phyloP scores from a whole-genome alignment of 2,888 invertebrate genomes.

The Polietes domitor region DNA sequence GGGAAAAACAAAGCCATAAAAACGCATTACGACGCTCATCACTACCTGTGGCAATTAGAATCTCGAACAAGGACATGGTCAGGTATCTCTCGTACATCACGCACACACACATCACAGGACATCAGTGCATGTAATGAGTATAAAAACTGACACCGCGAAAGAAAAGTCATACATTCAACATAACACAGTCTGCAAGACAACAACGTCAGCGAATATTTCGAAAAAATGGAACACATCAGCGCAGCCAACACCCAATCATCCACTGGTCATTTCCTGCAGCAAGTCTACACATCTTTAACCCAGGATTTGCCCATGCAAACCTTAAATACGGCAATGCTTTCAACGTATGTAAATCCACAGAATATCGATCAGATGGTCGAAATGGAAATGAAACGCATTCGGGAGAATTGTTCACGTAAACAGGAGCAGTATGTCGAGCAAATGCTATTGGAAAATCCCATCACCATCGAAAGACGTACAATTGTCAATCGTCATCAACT shows the following conservation, averaged over 20 bases:
- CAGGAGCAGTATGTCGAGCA: constrained; percentile 74
- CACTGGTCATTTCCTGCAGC: not conserved
- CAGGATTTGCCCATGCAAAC: constrained; percentile 14
- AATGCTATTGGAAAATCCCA: constrained; percentile 74
- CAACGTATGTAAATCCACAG: not conserved
- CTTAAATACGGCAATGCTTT: not conserved
- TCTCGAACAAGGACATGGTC: not conserved
- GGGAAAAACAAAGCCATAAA: constrained; percentile 39
- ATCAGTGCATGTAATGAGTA: constrained; percentile 23
- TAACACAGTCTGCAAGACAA: not conserved
- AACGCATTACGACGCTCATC: not conserved
- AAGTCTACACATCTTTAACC: not conserved
- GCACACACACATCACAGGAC: not conserved
- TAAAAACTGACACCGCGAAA: not conserved
- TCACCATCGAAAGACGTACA: constrained; percentile 73
- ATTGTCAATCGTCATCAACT: constrained; percentile 39
- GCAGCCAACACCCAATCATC: not conserved
- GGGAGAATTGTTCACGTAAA: constrained; percentile 69
- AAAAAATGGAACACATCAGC: not conserved
- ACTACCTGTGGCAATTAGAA: not conserved
- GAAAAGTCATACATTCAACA: not conserved
- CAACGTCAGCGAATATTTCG: not conserved
- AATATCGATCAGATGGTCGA: constrained; percentile 72
- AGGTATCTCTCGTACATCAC: constrained; percentile 11
- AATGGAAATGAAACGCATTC: constrained; percentile 71